phyloP scores from a whole-genome alignment of 1,140 invertebrate genomes.

The Lasioglossum baleicum region DNA sequence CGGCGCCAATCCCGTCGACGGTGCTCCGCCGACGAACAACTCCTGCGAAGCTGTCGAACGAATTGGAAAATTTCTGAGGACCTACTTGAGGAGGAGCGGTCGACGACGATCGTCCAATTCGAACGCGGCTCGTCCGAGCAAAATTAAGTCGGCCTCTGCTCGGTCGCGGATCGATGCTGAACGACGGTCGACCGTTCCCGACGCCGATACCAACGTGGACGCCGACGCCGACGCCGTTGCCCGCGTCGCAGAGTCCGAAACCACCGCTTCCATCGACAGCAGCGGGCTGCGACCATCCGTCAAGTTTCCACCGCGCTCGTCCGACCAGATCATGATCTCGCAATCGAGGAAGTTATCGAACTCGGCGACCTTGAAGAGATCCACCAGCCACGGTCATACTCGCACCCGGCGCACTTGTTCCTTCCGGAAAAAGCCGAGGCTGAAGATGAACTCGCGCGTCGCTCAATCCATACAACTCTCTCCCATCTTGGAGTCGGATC shows the following conservation, averaged over 20 bases:
- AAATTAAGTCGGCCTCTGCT: constrained; percentile 56
- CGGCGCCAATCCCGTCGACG: background rate
- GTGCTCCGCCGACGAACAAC: constrained; percentile 1
- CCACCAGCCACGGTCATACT: constrained; percentile 10
- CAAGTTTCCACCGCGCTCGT: constrained; percentile 20
- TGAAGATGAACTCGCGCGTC: constrained; percentile 75
- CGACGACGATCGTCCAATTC: constrained; percentile 59
- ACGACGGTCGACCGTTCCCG: too few species aligned
- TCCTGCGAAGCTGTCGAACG: constrained; percentile 71
- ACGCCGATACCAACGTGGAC: background rate
- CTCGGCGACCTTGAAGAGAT: constrained; percentile 13
- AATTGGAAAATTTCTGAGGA: constrained; percentile 71
- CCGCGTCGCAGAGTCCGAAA: background rate
- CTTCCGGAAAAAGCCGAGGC: constrained; percentile 71
- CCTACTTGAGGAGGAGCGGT: constrained; percentile 67
- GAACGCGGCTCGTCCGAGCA: constrained; percentile 43
- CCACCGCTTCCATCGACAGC: too few species aligned
- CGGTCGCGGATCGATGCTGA: background rate
- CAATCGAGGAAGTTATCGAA: background rate
- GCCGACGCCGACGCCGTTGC: background rate
- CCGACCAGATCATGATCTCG: background rate
- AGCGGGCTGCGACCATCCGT: background rate
- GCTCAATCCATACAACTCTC: constrained; percentile 82
- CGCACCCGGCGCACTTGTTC: constrained; percentile 66
- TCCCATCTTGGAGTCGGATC: constrained; percentile 86